Percentiles rank a stretch among this genome's conserved stretches.
These are phyloP conservation scores for Cosmorhoe ocellata DNA, from an alignment of 2,888 invertebrate species.

Conservation along the genomic window DNA sequence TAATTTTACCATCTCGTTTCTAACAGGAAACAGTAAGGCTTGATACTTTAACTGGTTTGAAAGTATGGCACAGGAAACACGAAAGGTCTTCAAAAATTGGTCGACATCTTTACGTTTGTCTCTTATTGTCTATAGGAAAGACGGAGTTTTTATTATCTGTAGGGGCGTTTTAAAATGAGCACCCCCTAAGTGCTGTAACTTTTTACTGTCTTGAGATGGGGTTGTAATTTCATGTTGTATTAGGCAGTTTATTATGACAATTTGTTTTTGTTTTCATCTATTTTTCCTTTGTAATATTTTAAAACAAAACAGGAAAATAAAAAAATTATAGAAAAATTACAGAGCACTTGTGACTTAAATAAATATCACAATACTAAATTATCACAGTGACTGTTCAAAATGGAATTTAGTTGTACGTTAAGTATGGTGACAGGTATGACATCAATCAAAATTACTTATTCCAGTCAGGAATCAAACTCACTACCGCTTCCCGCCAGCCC, in stretches of 20 bases:
- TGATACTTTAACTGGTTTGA: neutral
- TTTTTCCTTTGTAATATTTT: neutral
- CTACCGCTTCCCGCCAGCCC: constrained; percentile 71
- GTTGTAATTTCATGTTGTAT: constrained; percentile 50
- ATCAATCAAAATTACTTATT: constrained; percentile 65
- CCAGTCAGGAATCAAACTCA: constrained; percentile 69
- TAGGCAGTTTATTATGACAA: constrained; percentile 33
- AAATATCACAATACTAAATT: too few relatives aligned
- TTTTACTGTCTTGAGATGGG: constrained; percentile 54
- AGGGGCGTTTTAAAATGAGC: constrained; percentile 70
- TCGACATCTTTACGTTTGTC: constrained; percentile 58
- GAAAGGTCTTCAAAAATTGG: constrained; percentile 45
- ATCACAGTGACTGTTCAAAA: constrained; percentile 46
- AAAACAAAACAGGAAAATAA: neutral
- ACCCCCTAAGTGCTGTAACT: constrained; percentile 71
- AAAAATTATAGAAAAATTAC: constrained; percentile 19
- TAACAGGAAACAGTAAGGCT: too few relatives aligned
- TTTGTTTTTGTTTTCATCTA: constrained; percentile 14
- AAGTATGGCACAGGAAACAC: neutral
- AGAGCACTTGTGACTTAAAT: constrained; percentile 34
- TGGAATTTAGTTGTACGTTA: constrained; percentile 53
- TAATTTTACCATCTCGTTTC: too few relatives aligned
- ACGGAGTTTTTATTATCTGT: constrained; percentile 79
- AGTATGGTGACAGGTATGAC: constrained; percentile 53
- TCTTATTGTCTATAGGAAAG: constrained; percentile 77